Evolutionary conservation across 2,888 invertebrate species (phyloP), one percentile per base, ranked within the genome.

Genomic region (Drosophila paramelanica): DNA sequence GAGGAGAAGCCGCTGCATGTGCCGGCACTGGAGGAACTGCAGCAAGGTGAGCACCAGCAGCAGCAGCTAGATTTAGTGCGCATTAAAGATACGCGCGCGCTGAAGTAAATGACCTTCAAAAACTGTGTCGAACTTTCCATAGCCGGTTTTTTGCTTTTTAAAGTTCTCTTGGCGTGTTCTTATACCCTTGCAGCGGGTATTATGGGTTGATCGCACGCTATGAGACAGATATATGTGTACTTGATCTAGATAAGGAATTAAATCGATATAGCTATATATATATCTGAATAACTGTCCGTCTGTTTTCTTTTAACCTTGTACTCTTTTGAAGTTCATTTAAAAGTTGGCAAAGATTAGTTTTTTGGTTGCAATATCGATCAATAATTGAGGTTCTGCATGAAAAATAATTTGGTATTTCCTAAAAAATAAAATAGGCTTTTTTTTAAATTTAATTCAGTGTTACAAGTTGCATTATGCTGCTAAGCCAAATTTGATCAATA

Each of bases 1-100:
- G 93, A 93, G 85, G 94, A 94, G 89, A 95, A 95, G 90, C 80
- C 93, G n/a, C 92, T 95, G 31, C 91, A 93, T 90, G 93, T 93
- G 60, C 96, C 96, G 13, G 91, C 94, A 0, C 91, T 96, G 39
- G 93, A 94, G 41, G 96, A 96, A 91, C 90, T 96, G n/a, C 94
- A 94, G 53, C 92, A 94, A 82, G 95, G 92, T 91, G 52, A 81
- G 87, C 67, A 59, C 31, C 14, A 23, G n/a, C 36, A 41, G 8
- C 27, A 53, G n/a, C 11, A 33, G n/a, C 0, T 31, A 31, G 10
- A 47, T 6, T n/a, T 17, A 62, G 61, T 42, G 67, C 33, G 20
- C 27, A 59, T 59, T 70, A 66, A 58, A 57, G 67, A 56, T 58
- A 64, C 20, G 11, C 50, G 23, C 58, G 36, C 58, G 36, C 25